phyloP scores from a whole-genome alignment of 2,113 vertebrate species.

The Mesitornis unicolor region DNA sequence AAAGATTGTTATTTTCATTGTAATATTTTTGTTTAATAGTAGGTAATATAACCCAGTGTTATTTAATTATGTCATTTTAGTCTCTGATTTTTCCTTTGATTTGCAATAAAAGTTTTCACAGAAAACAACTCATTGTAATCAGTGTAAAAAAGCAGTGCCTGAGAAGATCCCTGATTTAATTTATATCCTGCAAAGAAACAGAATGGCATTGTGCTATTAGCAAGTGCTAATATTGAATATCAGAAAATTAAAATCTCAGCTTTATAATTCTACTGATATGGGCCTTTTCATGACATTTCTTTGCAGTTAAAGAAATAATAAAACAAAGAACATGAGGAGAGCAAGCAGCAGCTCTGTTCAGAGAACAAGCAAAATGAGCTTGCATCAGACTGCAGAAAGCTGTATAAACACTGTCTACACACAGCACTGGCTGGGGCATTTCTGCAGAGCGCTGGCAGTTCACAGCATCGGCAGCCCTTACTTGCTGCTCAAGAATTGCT shows the following conservation, averaged over 20 bases:
- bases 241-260: conserved; percentile 54
- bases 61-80: conserved; percentile 61
- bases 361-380: neutral
- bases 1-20: conserved; percentile 55
- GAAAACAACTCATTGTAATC: neutral
- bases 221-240: conserved; percentile 24
- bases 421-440: neutral
- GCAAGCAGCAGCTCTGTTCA: neutral
- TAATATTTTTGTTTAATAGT: conserved; percentile 66
- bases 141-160: conserved; percentile 2
- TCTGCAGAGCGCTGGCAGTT: neutral
- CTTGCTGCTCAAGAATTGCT: neutral
- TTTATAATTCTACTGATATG: neutral
- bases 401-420: neutral
- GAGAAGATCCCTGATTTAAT: conserved; percentile 27
- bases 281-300: neutral
- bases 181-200: conserved; percentile 16
- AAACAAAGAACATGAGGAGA: neutral
- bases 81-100: conserved; percentile 46
- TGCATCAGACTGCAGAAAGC: neutral
- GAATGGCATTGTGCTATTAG: conserved; percentile 19
- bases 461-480: neutral
- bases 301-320: neutral
- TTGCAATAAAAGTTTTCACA: conserved; percentile 37
- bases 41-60: conserved; percentile 37